Evolutionary conservation across 23 tunicate genomes (phyloP).

Genomic region (Ascidia mentula): DNA sequence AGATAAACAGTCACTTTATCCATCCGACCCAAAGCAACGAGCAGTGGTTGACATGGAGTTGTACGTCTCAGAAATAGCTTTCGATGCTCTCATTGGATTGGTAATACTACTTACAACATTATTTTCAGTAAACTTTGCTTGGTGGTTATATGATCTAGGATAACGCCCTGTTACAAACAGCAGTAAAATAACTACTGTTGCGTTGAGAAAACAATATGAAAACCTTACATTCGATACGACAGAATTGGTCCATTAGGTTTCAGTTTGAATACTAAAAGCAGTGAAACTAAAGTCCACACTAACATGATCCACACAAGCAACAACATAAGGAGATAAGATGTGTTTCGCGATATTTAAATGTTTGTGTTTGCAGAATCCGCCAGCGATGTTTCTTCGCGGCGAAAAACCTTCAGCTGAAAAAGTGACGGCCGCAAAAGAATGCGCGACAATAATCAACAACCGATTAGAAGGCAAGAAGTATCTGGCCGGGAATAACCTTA

Average conservation of each 20-base stretch:
- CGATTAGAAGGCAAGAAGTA: slow-evolving; percentile 3
- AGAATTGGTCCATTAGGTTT: too few species aligned
- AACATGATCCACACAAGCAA: too few species aligned
- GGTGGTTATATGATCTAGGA: too few species aligned
- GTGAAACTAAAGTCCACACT: too few species aligned
- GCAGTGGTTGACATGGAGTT: slow-evolving; percentile 40
- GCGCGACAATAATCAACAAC: not conserved
- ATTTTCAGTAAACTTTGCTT: too few species aligned
- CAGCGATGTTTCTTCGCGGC: slow-evolving; percentile 4
- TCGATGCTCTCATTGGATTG: not conserved
- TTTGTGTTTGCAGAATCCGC: slow-evolving; percentile 7
- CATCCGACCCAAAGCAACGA: slow-evolving; percentile 35
- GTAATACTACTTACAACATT: too few species aligned
- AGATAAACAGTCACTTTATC: slow-evolving; percentile 35
- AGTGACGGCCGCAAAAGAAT: not conserved
- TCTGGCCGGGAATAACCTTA: slow-evolving; percentile 21
- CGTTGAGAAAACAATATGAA: too few species aligned
- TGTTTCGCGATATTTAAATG: not conserved
- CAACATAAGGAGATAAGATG: too few species aligned
- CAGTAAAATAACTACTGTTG: too few species aligned
- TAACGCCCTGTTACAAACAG: too few species aligned
- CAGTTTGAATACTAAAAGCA: too few species aligned
- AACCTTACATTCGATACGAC: too few species aligned
- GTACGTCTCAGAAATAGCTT: slow-evolving; percentile 15
- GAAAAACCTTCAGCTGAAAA: slow-evolving; percentile 9